These are phyloP conservation scores for Cactoblastis cactorum DNA, from an alignment of 2,888 invertebrate species.

Conservation along the genomic window DNA sequence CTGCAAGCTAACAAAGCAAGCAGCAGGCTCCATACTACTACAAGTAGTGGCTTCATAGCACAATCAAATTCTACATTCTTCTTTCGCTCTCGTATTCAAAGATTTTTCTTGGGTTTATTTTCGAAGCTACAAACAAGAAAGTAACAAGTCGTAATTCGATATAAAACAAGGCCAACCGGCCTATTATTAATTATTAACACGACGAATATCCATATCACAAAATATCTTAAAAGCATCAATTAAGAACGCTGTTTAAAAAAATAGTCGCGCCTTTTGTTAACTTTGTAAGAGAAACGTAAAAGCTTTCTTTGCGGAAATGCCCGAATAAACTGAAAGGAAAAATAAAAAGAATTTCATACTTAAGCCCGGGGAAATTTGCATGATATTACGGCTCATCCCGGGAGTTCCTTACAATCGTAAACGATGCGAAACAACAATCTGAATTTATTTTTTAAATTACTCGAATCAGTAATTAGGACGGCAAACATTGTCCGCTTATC, in stretches of 20 bases:
- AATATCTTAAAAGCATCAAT: constrained; percentile 30
- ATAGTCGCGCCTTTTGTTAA: constrained; percentile 58
- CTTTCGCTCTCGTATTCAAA: no score
- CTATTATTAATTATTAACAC: background rate
- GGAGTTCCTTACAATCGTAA: constrained; percentile 50
- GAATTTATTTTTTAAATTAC: constrained; percentile 44
- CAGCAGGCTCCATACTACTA: no score
- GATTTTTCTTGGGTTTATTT: no score
- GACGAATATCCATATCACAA: background rate
- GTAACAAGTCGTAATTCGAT: no score
- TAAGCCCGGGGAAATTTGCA: constrained; percentile 64
- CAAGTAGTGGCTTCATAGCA: no score
- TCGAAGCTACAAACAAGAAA: no score
- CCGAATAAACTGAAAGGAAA: constrained; percentile 54
- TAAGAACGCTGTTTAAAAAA: constrained; percentile 44
- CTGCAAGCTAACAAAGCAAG: no score
- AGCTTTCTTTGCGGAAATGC: constrained; percentile 58
- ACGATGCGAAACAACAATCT: constrained; percentile 55
- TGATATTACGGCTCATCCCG: constrained; percentile 65
- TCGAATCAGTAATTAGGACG: constrained; percentile 46
- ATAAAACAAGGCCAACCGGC: background rate
- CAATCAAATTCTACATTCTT: no score
- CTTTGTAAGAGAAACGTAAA: constrained; percentile 62
- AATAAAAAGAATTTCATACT: constrained; percentile 61
- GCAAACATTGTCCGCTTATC: constrained; percentile 27